A percentile compares a stretch with the other conserved stretches of the same genome.
Evolutionary conservation across 2,888 invertebrate species (phyloP).

Genomic region (Phortica okadai): DNA sequence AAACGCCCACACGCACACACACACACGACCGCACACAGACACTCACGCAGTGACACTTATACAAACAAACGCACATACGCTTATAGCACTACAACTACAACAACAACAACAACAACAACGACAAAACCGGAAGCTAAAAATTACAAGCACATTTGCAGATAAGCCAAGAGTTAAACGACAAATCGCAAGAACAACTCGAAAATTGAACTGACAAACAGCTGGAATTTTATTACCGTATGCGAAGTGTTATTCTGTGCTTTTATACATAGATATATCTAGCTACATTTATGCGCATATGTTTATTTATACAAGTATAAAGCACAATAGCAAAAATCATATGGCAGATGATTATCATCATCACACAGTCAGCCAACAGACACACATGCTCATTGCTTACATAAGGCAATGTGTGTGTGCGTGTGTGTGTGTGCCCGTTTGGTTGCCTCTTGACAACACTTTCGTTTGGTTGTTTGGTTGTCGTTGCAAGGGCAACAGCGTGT

Average conservation of each 20-base stretch:
- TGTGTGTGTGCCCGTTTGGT: background rate
- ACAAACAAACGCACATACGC: background rate
- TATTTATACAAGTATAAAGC: background rate
- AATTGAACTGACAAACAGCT: constrained; percentile 37
- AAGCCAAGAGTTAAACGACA: constrained; percentile 37
- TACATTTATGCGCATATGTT: constrained; percentile 1
- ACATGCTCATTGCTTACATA: background rate
- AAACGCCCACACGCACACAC: constrained; percentile 44
- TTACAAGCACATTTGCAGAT: constrained; percentile 31
- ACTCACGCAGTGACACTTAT: constrained; percentile 10
- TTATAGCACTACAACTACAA: constrained; percentile 3
- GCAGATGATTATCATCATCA: constrained; percentile 11
- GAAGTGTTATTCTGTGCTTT: background rate
- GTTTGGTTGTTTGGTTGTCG: background rate
- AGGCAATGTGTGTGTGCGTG: background rate
- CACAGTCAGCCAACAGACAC: background rate
- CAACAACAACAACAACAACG: constrained; percentile 38
- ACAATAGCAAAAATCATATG: constrained; percentile 21
- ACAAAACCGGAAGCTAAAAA: constrained; percentile 38
- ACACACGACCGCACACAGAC: constrained; percentile 1
- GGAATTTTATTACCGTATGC: constrained; percentile 63
- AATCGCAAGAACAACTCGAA: constrained; percentile 29
- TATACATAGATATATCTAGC: background rate
- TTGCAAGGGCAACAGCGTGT: constrained; percentile 1
- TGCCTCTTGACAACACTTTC: constrained; percentile 11